Base-by-base conservation (phyloP, 2,113 vertebrate genomes). In the Sinocyclocheilus anophthalmus region DNA sequence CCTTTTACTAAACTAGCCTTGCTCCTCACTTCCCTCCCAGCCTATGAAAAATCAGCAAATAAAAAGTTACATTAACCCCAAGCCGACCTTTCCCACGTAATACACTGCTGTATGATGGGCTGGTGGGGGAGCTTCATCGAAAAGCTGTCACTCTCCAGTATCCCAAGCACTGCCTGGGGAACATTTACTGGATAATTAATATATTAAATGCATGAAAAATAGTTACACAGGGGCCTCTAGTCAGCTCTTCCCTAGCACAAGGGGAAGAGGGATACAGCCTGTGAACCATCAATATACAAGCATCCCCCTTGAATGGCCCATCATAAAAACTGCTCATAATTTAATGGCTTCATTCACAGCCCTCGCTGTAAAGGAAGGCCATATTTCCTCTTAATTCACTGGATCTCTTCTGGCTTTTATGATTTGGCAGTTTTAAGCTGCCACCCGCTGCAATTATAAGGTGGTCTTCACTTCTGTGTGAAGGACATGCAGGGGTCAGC, bases 151-250 rank as follows among this genome's bases (percentile, higher is more conserved):
- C 95, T 97, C 97, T 94, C 94, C 89, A 93, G 95, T 96, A 96
- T 96, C 95, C 96, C 95, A 96, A 99, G 97, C 95, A 97, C 96
- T 97, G 97, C 96, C 98, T 94, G 94, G 98, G 98, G 98, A 99
- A 96, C 97, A 98, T 99, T 99, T 99, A 98, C 96, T n/a, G 77
- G 96, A 98, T 99, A 99, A 99, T 99, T 99, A 99, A 99, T 99
- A 99, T 99, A 99, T 99, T 99, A 99, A 99, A 99, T 98, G 98
- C 98, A 99, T 99, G 97, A 99, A 99, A 99, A 99, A 99, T 98
- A 99, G 97, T 98, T 99, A 98, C 96, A 96, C 95, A 97, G 97
- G 91, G 86, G 90, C 92, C 94, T 93, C 94, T 95, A 94, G 94
- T 95, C 94, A 93, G 94, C 94, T 95, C 95, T 95, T 94, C 94